Conservation (phyloP, 2,113 vertebrate species). For the Gavialis gangeticus region DNA sequence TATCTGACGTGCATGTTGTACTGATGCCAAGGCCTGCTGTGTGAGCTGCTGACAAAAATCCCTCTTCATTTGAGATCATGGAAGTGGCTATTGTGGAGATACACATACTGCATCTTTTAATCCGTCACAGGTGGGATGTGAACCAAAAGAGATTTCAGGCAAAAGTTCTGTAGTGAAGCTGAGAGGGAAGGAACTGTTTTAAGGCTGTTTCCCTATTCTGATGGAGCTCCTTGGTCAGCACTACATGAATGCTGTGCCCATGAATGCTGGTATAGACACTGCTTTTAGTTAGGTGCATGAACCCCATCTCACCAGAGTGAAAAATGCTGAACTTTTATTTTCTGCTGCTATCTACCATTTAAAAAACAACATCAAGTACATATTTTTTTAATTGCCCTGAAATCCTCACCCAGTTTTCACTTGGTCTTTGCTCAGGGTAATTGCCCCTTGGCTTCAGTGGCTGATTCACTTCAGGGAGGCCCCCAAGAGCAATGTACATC, state of each 20-base stretch:
- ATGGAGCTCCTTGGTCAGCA: background rate
- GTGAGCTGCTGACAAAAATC: background rate
- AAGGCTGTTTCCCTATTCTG: background rate
- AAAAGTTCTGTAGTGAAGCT: background rate
- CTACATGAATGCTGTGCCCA: background rate
- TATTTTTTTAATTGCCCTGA: background rate
- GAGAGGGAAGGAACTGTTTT: background rate
- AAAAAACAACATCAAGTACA: background rate
- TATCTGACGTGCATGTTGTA: background rate
- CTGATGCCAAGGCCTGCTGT: background rate
- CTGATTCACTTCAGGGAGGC: background rate
- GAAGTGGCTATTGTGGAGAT: background rate
- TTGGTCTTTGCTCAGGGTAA: background rate
- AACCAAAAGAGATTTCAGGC: background rate
- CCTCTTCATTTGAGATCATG: background rate
- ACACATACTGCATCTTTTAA: background rate
- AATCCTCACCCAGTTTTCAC: background rate
- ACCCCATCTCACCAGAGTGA: background rate
- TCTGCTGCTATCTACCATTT: background rate
- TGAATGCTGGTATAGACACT: background rate
- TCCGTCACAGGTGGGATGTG: background rate
- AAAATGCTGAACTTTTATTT: background rate
- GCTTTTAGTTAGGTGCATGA: background rate
- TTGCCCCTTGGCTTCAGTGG: background rate
- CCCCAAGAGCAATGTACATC: background rate